Base-by-base conservation (phyloP, 1,140 invertebrate species). In the Magallana ariakensis region DNA sequence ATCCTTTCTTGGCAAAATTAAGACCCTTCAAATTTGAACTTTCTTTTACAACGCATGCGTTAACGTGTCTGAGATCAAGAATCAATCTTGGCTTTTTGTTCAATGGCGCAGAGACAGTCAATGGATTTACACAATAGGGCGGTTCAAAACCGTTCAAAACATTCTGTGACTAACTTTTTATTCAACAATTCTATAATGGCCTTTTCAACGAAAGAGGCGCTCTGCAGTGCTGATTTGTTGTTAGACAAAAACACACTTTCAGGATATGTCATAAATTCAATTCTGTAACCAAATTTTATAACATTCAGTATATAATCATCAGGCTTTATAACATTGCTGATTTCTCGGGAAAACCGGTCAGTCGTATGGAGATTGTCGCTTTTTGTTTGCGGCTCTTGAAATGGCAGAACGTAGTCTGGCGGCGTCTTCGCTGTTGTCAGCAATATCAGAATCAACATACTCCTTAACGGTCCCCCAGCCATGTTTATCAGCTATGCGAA, bases 401-500 rank as follows among this genome's bases (percentile, higher is more conserved):
- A 83, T 57, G 5, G 81, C 81, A 56, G 33, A 22, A 33, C 58
- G 86, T 6, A 87, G 15, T 15, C 55, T 80, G 10, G 15, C n/a
- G 10, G 83, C 87, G 22, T 87, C 75, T 11, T 87, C 83, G 4
- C 56, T 66, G 19, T 62, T 81, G 2, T 85, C 87, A 15, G 83
- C 83, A 1, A 87, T 7, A 13, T 66, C 66, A 57, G 70, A 10
- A n/a, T 66, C 60, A 11, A 57, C 15, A 26, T 87, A 87, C 26
- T 87, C 83, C n/a, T 85, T 22, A 4, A 81, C 87, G 0, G 57
- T 62, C 16, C 60, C 83, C 87, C 83, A 87, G 9, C 60, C 83
- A 22, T 87, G 62, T 26, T 81, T 84, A 46, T 87, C 87, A 8
- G 83, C 87, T 13, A 81, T 87, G 8, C 62, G 82, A 0, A 87